Base-by-base conservation (phyloP, 2,888 invertebrate genomes). In the Molorchus minor region DNA sequence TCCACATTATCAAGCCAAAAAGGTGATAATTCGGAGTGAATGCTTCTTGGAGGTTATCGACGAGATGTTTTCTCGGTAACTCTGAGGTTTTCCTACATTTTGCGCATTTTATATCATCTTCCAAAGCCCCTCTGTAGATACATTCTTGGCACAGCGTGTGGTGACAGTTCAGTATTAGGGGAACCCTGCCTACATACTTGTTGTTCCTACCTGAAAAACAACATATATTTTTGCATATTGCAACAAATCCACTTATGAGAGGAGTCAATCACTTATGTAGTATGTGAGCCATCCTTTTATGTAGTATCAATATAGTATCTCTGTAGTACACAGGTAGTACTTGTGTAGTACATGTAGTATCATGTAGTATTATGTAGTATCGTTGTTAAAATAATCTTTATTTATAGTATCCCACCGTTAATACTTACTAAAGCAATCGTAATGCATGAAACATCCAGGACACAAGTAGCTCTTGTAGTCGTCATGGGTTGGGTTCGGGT, bases 111-210 rank as follows among this genome's bases (percentile, higher is more conserved):
- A 85, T 52, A 33, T 67, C 59, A 35, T 63, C 53, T 19, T 59
- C 52, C 40, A 65, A 61, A 0, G 79, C 60, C 17, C 80, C 75
- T 58, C 77, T 80, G 30, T 73, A 78, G 10, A 87, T 74, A 73
- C 91, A 92, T 45, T 80, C 83, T 65, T 88, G 87, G 69, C 92
- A 92, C 69, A 87, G 82, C 1, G 86, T 82, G 75, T 92, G 92
- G 0, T 87, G 87, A 72, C 92, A 92, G 60, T 82, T 71, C 57
- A 91, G 75, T 33, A 89, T 78, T 17, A 90, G 78, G 0, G 91
- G 91, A 5, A 78, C 67, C 45, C 74, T 75, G 40, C 76, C 78
- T 13, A 35, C 33, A 20, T 56, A 61, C 17, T 45, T 61, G 40
- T 62, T 66, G 19, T 57, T 61, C 46, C 38, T 65, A 61, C 38